These are phyloP conservation scores for Thereva unica DNA, from an alignment of 2,888 invertebrate species.

Conservation along the genomic window DNA sequence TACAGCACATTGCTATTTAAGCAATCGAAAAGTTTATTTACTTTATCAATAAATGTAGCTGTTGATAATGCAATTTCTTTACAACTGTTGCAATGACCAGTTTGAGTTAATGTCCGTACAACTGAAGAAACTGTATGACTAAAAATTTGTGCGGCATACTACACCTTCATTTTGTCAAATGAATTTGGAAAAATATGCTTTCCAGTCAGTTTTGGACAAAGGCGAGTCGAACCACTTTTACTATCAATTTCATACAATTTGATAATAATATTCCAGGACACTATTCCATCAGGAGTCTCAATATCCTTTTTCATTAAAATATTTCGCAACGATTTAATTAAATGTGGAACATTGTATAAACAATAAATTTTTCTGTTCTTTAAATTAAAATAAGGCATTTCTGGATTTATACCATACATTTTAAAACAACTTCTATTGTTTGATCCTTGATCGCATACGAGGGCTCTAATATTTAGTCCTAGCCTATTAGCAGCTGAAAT, in stretches of 20 bases:
- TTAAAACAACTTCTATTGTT: too few species aligned
- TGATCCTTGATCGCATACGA: slow-evolving; percentile 9
- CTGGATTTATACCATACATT: too few species aligned
- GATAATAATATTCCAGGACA: slow-evolving; percentile 27
- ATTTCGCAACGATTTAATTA: slow-evolving; percentile 29
- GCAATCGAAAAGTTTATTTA: slow-evolving; percentile 32
- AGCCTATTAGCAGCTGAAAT: background rate
- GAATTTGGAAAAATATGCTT: slow-evolving; percentile 33
- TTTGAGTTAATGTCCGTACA: slow-evolving; percentile 19
- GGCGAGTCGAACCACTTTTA: slow-evolving; percentile 3
- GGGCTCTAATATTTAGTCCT: slow-evolving; percentile 16
- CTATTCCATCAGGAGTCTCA: slow-evolving; percentile 31
- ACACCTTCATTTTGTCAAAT: slow-evolving; percentile 34
- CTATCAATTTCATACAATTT: slow-evolving; percentile 26
- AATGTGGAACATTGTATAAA: slow-evolving; percentile 13
- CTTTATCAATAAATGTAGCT: slow-evolving; percentile 30
- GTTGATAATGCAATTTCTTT: slow-evolving; percentile 22
- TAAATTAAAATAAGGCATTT: too few species aligned
- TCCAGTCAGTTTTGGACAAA: slow-evolving; percentile 21
- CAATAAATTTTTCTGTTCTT: too few species aligned
- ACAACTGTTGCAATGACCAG: slow-evolving; percentile 15
- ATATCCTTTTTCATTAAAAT: slow-evolving; percentile 24
- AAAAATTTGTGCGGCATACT: slow-evolving; percentile 27
- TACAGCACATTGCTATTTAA: slow-evolving; percentile 31
- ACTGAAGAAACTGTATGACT: slow-evolving; percentile 31